A percentile compares a stretch with the other conserved stretches of the same genome.
These are phyloP conservation scores for Siphlonurus alternatus DNA, from an alignment of 2,888 invertebrate species.

Conservation along the genomic window DNA sequence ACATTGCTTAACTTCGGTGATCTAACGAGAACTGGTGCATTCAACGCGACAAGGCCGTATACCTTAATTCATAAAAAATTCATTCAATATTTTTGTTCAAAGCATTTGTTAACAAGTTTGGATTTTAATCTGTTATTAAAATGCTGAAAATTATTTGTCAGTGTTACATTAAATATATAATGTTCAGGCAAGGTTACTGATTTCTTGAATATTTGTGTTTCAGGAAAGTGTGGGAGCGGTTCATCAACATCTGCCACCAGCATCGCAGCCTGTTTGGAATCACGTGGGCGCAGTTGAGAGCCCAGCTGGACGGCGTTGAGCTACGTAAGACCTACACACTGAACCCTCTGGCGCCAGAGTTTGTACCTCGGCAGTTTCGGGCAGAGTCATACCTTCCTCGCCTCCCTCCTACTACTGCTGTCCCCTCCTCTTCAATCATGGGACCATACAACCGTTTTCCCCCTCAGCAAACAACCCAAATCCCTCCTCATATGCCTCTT, in stretches of 20 bases:
- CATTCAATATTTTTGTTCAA: too few species aligned
- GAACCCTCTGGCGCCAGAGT: conserved; percentile 69
- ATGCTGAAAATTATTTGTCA: neutral
- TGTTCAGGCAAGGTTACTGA: neutral
- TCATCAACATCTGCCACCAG: conserved; percentile 51
- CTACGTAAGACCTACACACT: conserved; percentile 55
- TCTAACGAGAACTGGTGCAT: too few species aligned
- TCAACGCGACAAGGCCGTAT: too few species aligned
- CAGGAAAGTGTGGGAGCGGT: conserved; percentile 63
- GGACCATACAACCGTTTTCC: conserved; percentile 10
- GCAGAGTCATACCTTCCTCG: conserved; percentile 18
- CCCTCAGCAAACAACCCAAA: neutral
- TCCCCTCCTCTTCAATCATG: conserved; percentile 11
- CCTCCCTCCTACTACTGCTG: conserved; percentile 11
- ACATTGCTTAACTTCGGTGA: too few species aligned
- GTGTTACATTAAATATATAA: neutral
- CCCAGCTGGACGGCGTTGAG: conserved; percentile 54
- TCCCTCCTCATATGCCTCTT: conserved; percentile 2
- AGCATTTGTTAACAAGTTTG: too few species aligned
- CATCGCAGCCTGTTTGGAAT: conserved; percentile 54
- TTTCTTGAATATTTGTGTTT: too few species aligned
- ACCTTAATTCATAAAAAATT: too few species aligned
- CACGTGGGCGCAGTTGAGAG: conserved; percentile 46
- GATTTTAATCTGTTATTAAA: neutral
- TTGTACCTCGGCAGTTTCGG: conserved; percentile 44